A percentile compares a stretch with the other conserved stretches of the same genome.
Evolutionary conservation across 2,797 vertebrate species (phyloP).

Genomic region (Pseudochirops corinnae): DNA sequence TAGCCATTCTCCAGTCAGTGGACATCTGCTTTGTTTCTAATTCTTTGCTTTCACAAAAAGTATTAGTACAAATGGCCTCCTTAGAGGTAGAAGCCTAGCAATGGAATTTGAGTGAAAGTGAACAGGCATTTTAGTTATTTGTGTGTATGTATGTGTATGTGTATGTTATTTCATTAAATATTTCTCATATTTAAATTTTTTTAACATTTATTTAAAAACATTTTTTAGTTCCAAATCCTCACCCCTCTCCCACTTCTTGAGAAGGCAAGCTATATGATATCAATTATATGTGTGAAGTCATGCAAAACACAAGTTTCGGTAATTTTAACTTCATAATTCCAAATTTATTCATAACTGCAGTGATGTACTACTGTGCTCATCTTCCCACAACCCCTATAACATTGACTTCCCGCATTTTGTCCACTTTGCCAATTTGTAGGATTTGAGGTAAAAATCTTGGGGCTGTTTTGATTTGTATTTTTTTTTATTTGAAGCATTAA

Average conservation of each 20-base stretch:
- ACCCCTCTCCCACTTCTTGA: neutral
- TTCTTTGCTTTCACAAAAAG: neutral
- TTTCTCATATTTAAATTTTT: neutral
- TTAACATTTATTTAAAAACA: too few relatives aligned
- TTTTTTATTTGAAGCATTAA: too few relatives aligned
- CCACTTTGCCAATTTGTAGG: neutral
- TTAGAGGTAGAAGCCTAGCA: neutral
- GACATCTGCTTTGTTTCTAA: neutral
- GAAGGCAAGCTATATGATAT: neutral
- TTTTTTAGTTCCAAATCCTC: neutral
- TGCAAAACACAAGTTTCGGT: neutral
- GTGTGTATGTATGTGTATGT: neutral
- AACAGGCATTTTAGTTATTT: neutral
- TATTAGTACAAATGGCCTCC: neutral
- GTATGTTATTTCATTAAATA: neutral
- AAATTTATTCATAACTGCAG: neutral
- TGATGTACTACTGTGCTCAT: too few relatives aligned
- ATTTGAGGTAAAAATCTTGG: neutral
- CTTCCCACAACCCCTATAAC: neutral
- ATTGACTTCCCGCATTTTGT: neutral
- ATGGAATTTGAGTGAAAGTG: neutral
- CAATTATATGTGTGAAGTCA: neutral
- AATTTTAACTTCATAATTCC: neutral
- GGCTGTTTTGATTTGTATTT: neutral
- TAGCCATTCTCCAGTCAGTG: neutral